Evolutionary conservation across 1,140 invertebrate species (phyloP), one percentile per base, ranked within the genome.

Genomic region (Cyclina sinensis): DNA sequence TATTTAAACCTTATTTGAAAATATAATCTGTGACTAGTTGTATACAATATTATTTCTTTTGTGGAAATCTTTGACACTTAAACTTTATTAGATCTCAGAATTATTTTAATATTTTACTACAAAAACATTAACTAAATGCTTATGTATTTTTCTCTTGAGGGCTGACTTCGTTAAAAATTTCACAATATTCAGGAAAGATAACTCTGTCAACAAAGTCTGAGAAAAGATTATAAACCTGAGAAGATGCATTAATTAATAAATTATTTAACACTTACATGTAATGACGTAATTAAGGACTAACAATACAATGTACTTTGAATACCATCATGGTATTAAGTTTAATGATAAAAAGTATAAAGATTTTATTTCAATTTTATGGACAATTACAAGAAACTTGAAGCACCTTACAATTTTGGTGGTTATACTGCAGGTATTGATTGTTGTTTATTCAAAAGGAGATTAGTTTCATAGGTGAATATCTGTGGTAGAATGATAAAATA

Each of bases 321-420:
- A 24, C 14, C 24, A 27, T 62, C 24, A 3, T 62, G n/a, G 24
- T 27, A 62, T 62, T 62, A 70, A 70, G 65, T 70, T 70, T 76
- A n/a, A n/a, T 48, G 2, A 35, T 2, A 51, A 32, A 16, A 54
- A 78, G 37, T 70, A 27, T 18, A 70, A 70, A 32, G 30, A 37
- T 37, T 70, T 70, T 21, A 78, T 78, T 78, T 78, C 74, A 54
- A 54, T 70, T 70, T 70, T 70, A 70, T 39, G 65, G 35, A 74
- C 27, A 51, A 32, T 78, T 78, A 35, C 1, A 27, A 35, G 46
- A 54, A 78, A 78, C 54, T 35, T 78, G 74, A 78, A 78, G 74
- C 74, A 78, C 16, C 27, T 21, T 3, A 12, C 74, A 51, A n/a
- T 48, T 18, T 78, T 18, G 74, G 74, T 78, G 74, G 74, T 30